Conservation (phyloP, 2,113 vertebrate genomes). For the Vulpes lagopus region DNA sequence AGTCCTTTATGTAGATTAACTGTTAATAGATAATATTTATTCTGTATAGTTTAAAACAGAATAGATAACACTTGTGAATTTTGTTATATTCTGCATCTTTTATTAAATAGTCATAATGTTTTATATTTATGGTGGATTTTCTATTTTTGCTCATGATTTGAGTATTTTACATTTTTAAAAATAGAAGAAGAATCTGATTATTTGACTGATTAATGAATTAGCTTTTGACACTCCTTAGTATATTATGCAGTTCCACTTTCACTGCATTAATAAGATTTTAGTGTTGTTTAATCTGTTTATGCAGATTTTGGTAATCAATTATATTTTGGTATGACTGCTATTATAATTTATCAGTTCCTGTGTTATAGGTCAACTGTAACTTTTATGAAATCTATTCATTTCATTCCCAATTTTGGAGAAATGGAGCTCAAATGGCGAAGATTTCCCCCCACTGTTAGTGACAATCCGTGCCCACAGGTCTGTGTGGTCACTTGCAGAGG, state of each 20-base stretch:
- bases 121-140: constrained; percentile 28
- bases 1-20: background rate
- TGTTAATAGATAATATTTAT: background rate
- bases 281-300: constrained; percentile 56
- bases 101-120: background rate
- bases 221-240: constrained; percentile 42
- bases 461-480: background rate
- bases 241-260: constrained; percentile 11
- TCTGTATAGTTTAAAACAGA: background rate
- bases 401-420: constrained; percentile 22
- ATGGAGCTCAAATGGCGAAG: background rate
- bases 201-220: constrained; percentile 57
- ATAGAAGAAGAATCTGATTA: constrained; percentile 1
- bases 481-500: background rate
- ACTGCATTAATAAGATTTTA: constrained; percentile 45
- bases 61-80: background rate
- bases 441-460: background rate
- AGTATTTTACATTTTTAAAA: constrained; percentile 37
- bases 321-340: constrained; percentile 56
- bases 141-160: background rate
- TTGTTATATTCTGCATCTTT: background rate
- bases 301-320: constrained; percentile 33
- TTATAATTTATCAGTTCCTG: constrained; percentile 1
- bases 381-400: constrained; percentile 14
- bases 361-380: background rate